Evolutionary conservation across 2,888 invertebrate species (phyloP).

Genomic region (Athetis lepigone): DNA sequence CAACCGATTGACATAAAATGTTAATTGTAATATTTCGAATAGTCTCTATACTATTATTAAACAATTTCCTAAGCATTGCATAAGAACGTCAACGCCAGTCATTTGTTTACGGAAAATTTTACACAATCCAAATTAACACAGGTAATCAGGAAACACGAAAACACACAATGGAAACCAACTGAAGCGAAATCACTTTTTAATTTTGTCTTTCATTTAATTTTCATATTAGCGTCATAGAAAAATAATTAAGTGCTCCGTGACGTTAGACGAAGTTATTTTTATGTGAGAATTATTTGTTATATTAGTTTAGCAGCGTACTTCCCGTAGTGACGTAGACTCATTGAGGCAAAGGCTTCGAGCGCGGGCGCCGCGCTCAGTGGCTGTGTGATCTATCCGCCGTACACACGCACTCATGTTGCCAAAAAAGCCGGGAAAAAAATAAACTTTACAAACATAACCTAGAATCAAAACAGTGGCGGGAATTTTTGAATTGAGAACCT

Average conservation of each 20-base stretch:
- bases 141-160: conserved; percentile 47
- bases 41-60: conserved; percentile 29
- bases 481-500: conserved; percentile 31
- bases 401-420: conserved; percentile 86
- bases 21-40: background rate
- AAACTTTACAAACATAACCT: conserved; percentile 23
- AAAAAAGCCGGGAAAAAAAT: conserved; percentile 48
- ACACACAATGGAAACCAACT: conserved; percentile 46
- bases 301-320: conserved; percentile 87
- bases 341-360: conserved; percentile 83
- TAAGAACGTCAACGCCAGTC: conserved; percentile 22
- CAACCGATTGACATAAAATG: conserved; percentile 11
- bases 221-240: conserved; percentile 72
- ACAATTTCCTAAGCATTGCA: conserved; percentile 46
- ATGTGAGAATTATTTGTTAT: conserved; percentile 79
- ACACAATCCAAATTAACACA: conserved; percentile 37
- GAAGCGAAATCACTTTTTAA: conserved; percentile 64
- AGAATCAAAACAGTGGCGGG: conserved; percentile 38
- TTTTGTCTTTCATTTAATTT: conserved; percentile 65
- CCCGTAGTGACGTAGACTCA: conserved; percentile 88
- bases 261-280: conserved; percentile 71
- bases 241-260: conserved; percentile 79
- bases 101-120: conserved; percentile 47
- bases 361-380: conserved; percentile 85
- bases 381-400: conserved; percentile 87